Evolutionary conservation across 2,888 invertebrate genomes (phyloP).

Genomic region (Smittia sp.): DNA sequence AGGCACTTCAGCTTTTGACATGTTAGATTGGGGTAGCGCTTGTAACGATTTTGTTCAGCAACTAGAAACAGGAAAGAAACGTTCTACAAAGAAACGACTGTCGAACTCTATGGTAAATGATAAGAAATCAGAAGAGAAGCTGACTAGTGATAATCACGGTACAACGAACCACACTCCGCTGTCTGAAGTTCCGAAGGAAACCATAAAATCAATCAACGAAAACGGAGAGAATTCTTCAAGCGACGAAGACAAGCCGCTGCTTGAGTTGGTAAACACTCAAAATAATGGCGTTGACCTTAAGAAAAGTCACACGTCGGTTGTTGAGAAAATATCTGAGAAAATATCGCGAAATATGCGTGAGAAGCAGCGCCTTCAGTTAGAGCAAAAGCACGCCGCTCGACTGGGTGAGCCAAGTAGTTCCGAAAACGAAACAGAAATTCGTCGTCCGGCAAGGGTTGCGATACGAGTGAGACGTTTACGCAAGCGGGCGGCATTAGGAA

Average conservation of each 20-base stretch:
- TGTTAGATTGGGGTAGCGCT: conserved; percentile 61
- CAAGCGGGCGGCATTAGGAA: conserved; percentile 42
- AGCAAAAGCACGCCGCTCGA: conserved; percentile 50
- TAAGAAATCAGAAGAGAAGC: conserved; percentile 48
- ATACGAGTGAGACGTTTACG: conserved; percentile 45
- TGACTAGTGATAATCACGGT: conserved; percentile 42
- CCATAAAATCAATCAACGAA: conserved; percentile 42
- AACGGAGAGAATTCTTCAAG: conserved; percentile 42
- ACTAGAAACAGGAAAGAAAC: conserved; percentile 63
- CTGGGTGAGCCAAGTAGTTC: conserved; percentile 54
- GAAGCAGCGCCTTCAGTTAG: conserved; percentile 51
- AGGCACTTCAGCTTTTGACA: conserved; percentile 42
- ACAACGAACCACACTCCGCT: conserved; percentile 48
- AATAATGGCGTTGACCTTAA: conserved; percentile 44
- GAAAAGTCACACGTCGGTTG: conserved; percentile 47
- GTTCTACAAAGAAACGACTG: conserved; percentile 51
- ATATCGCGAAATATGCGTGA: conserved; percentile 53
- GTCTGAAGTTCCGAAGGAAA: conserved; percentile 30
- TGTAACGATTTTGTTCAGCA: conserved; percentile 79
- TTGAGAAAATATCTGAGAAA: conserved; percentile 53
- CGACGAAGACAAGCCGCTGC: conserved; percentile 48
- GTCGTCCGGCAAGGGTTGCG: conserved; percentile 45
- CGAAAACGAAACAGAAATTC: conserved; percentile 53
- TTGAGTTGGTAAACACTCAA: conserved; percentile 43
- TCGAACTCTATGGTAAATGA: conserved; percentile 44